These are phyloP conservation scores for Paracanthobrama guichenoti DNA, from an alignment of 2,113 vertebrate genomes.

Conservation along the genomic window DNA sequence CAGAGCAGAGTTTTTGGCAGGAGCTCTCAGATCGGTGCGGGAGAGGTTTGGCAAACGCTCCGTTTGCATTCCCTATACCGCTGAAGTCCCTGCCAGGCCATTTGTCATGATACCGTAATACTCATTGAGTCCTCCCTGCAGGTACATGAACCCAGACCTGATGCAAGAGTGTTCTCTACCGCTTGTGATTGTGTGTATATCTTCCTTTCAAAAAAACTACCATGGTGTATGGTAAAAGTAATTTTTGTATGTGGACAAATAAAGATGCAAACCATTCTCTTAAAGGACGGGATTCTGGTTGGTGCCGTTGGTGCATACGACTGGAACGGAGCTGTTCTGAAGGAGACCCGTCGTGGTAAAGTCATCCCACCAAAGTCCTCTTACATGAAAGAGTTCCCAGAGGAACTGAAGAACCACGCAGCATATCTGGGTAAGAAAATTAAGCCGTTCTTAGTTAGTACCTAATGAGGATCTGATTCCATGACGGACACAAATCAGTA, in stretches of 20 bases:
- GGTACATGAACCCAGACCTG: background rate
- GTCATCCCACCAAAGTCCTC: constrained; percentile 86
- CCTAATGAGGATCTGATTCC: background rate
- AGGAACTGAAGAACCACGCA: constrained; percentile 92
- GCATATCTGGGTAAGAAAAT: constrained; percentile 87
- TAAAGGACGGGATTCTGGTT: constrained; percentile 88
- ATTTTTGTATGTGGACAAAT: background rate
- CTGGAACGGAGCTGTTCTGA: constrained; percentile 94
- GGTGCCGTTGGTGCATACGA: constrained; percentile 94
- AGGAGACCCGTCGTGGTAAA: constrained; percentile 86
- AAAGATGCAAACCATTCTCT: background rate
- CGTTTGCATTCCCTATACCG: background rate
- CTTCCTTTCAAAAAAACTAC: background rate
- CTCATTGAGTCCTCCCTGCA: background rate
- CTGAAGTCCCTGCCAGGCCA: background rate
- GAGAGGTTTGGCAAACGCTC: background rate
- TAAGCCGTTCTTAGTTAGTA: background rate
- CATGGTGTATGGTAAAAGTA: background rate
- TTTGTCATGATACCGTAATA: constrained; percentile 16
- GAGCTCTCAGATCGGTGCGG: background rate
- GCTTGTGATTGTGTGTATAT: background rate
- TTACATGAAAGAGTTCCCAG: constrained; percentile 90
- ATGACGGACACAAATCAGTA: background rate
- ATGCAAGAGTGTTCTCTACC: background rate
- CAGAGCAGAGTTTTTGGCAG: constrained; percentile 13